These are phyloP conservation scores for Drosophila rellima DNA, from an alignment of 2,888 invertebrate genomes.

Conservation along the genomic window DNA sequence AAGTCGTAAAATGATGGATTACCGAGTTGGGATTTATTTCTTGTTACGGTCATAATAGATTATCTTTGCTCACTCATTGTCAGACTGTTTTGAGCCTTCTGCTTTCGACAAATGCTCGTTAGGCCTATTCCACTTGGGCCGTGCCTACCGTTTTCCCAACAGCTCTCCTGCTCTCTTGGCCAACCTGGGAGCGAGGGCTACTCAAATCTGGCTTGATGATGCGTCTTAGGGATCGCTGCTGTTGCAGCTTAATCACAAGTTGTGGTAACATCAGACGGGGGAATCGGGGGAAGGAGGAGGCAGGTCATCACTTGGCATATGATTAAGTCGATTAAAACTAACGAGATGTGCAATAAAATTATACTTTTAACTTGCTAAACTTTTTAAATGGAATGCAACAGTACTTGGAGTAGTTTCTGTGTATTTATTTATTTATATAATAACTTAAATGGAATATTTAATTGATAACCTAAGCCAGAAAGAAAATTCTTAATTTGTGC, in stretches of 20 bases:
- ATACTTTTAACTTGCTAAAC: conserved; percentile 25
- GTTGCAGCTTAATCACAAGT: conserved; percentile 57
- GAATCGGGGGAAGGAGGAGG: not conserved
- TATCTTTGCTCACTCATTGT: conserved; percentile 80
- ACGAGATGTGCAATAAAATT: conserved; percentile 45
- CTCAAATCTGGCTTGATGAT: conserved; percentile 47
- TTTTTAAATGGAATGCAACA: conserved; percentile 10
- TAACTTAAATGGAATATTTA: not conserved
- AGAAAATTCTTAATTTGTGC: no score
- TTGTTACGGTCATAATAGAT: conserved; percentile 82
- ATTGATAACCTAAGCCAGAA: not conserved
- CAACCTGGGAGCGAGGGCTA: not conserved
- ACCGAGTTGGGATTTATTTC: conserved; percentile 80
- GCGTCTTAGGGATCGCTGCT: conserved; percentile 23
- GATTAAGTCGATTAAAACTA: conserved; percentile 52
- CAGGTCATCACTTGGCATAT: conserved; percentile 17
- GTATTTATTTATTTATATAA: not conserved
- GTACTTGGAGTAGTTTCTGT: not conserved
- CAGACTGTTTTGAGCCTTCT: conserved; percentile 52
- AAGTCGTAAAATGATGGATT: conserved; percentile 81
- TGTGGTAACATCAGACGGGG: not conserved
- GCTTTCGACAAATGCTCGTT: conserved; percentile 72
- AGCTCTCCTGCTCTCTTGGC: conserved; percentile 13
- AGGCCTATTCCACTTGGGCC: conserved; percentile 38
- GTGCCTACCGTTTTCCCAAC: conserved; percentile 61